Conservation (phyloP, 2,888 invertebrate genomes). For the Bellardia pandia region DNA sequence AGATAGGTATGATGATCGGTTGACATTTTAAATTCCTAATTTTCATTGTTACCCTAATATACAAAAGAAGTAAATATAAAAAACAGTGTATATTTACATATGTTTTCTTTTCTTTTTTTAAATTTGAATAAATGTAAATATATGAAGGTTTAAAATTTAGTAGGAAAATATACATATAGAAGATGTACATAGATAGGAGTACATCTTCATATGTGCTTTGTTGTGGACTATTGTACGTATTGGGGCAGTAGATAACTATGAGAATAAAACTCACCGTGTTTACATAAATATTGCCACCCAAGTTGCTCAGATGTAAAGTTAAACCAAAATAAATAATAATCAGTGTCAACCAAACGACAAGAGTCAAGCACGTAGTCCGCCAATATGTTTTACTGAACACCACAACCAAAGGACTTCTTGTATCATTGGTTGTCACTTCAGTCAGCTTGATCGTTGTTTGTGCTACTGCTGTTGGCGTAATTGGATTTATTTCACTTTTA, state of each 20-base stretch:
- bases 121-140: not conserved
- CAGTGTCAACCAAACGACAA: constrained; percentile 90
- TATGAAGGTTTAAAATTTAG: not conserved
- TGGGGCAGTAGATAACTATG: not conserved
- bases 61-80: not conserved
- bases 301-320: constrained; percentile 90
- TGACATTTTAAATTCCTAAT: too few relatives aligned
- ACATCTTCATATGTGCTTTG: not conserved
- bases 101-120: not conserved
- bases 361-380: constrained; percentile 88
- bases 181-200: not conserved
- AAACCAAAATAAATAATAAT: constrained; percentile 92
- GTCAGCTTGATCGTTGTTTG: constrained; percentile 71
- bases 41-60: not conserved
- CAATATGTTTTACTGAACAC: constrained; percentile 88
- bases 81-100: not conserved
- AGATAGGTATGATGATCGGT: too few relatives aligned
- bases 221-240: not conserved
- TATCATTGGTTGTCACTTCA: constrained; percentile 49
- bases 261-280: constrained; percentile 86
- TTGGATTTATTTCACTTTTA: constrained; percentile 17
- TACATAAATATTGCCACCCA: constrained; percentile 89
- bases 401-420: constrained; percentile 86
- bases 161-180: not conserved
- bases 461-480: constrained; percentile 1